Percentiles rank a stretch among this genome's conserved stretches.
phyloP scores from a whole-genome alignment of 2,888 invertebrate species.

The Drosophila algonquin region DNA sequence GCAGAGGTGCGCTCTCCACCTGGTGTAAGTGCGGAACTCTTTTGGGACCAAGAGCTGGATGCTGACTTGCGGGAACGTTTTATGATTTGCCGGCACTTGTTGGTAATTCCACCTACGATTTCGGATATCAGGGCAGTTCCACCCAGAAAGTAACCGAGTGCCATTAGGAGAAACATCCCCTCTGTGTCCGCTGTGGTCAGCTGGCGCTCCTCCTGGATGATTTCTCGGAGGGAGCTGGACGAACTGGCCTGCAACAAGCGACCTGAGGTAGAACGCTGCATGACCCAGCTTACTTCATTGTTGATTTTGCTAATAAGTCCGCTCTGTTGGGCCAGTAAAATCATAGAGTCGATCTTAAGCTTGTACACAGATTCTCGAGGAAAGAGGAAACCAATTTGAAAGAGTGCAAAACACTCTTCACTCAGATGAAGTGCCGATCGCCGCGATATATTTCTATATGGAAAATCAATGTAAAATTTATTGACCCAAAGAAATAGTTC shows the following conservation, averaged over 20 bases:
- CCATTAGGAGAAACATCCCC: slow-evolving; percentile 91
- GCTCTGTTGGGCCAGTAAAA: slow-evolving; percentile 87
- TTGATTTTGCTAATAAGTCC: slow-evolving; percentile 88
- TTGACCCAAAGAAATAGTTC: slow-evolving; percentile 18
- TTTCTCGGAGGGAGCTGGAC: slow-evolving; percentile 83
- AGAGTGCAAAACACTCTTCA: slow-evolving; percentile 90
- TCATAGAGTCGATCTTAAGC: slow-evolving; percentile 86
- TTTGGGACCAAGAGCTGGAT: slow-evolving; percentile 67
- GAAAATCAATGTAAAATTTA: background rate
- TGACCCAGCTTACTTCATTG: slow-evolving; percentile 89
- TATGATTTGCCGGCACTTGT: slow-evolving; percentile 85
- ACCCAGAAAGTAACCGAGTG: slow-evolving; percentile 88
- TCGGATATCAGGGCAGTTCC: slow-evolving; percentile 88
- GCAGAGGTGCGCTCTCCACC: slow-evolving; percentile 39
- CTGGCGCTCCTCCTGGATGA: slow-evolving; percentile 88
- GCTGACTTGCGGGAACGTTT: slow-evolving; percentile 72
- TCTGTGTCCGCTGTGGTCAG: slow-evolving; percentile 92
- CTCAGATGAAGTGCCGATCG: slow-evolving; percentile 89
- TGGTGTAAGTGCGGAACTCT: slow-evolving; percentile 54
- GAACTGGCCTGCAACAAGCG: slow-evolving; percentile 87
- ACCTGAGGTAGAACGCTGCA: slow-evolving; percentile 87
- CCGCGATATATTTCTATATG: slow-evolving; percentile 84
- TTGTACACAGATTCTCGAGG: slow-evolving; percentile 88
- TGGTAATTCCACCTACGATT: slow-evolving; percentile 89
- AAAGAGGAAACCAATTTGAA: slow-evolving; percentile 88